A percentile compares a stretch with the other conserved stretches of the same genome.
Evolutionary conservation across 2,797 vertebrate genomes (phyloP).

Genomic region (Chelonia mydas): DNA sequence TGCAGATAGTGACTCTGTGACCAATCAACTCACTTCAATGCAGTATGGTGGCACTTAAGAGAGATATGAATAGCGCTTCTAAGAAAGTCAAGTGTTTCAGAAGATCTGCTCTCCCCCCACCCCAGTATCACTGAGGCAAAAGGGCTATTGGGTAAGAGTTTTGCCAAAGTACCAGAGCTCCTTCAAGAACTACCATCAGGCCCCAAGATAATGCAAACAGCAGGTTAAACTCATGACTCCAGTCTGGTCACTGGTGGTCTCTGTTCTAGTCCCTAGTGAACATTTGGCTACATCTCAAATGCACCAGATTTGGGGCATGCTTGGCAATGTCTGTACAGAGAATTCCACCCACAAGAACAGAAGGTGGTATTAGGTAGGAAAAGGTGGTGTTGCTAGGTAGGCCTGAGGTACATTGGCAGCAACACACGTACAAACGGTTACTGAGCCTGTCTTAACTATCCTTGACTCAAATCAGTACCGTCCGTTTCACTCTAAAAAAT

Average conservation of each 20-base stretch:
- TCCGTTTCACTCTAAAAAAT: constrained; percentile 33
- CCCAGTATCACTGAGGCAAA: background rate
- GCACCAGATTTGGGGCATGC: background rate
- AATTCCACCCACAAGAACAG: background rate
- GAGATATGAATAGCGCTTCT: background rate
- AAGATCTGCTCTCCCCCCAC: background rate
- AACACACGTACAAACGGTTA: constrained; percentile 23
- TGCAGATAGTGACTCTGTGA: background rate
- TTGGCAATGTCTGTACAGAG: background rate
- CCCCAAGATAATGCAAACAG: background rate
- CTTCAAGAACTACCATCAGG: background rate
- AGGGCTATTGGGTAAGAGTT: background rate
- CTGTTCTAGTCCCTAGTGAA: background rate
- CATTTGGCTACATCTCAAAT: background rate
- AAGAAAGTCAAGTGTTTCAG: background rate
- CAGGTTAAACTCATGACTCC: background rate
- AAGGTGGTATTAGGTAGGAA: background rate
- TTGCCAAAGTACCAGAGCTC: background rate
- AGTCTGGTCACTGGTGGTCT: rapidly evolving
- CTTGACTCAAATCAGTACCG: constrained; percentile 1
- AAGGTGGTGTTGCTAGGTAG: background rate
- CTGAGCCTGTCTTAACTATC: constrained; percentile 41
- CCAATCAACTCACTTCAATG: background rate
- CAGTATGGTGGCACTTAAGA: background rate
- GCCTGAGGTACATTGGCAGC: constrained; percentile 26